Evolutionary conservation across 1,140 invertebrate species (phyloP).

Genomic region (Rhynchophorus ferrugineus): DNA sequence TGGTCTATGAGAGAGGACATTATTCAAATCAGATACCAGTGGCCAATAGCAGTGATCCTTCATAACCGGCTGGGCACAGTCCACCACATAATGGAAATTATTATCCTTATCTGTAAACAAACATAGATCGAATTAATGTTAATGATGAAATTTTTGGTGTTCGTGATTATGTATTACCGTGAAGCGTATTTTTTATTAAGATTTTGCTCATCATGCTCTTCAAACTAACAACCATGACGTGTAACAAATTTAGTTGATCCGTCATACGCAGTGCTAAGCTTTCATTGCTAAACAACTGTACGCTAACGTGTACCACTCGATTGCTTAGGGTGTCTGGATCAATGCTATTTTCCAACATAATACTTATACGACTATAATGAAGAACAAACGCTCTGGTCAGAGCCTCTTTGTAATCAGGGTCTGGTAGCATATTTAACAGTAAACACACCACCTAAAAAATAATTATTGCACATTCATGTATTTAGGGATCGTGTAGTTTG

Average conservation of each 20-base stretch:
- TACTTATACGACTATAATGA: conserved; percentile 90
- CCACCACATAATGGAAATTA: conserved; percentile 87
- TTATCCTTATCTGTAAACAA: conserved; percentile 58
- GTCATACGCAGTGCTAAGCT: conserved; percentile 83
- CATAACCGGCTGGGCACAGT: conserved; percentile 86
- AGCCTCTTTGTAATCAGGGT: conserved; percentile 81
- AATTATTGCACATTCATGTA: not conserved
- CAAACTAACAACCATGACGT: conserved; percentile 90
- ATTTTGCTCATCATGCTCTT: conserved; percentile 92
- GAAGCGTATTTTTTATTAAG: conserved; percentile 76
- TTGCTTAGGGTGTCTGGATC: conserved; percentile 90
- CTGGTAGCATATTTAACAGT: conserved; percentile 91
- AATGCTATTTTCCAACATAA: conserved; percentile 75
- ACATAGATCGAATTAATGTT: conserved; percentile 9
- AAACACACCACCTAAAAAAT: conserved; percentile 69
- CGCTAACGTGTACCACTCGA: conserved; percentile 93
- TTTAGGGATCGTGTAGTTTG: not conserved
- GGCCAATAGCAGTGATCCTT: conserved; percentile 98
- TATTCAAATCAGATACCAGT: conserved; percentile 92
- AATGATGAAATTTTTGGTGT: not conserved
- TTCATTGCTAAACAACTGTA: conserved; percentile 93
- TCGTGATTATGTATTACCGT: conserved; percentile 49
- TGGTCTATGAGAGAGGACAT: conserved; percentile 87
- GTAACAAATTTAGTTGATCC: conserved; percentile 78
- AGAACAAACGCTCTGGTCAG: conserved; percentile 75